These are phyloP conservation scores for Drosophila paulistorum DNA, from an alignment of 1,140 invertebrate species.

Conservation along the genomic window DNA sequence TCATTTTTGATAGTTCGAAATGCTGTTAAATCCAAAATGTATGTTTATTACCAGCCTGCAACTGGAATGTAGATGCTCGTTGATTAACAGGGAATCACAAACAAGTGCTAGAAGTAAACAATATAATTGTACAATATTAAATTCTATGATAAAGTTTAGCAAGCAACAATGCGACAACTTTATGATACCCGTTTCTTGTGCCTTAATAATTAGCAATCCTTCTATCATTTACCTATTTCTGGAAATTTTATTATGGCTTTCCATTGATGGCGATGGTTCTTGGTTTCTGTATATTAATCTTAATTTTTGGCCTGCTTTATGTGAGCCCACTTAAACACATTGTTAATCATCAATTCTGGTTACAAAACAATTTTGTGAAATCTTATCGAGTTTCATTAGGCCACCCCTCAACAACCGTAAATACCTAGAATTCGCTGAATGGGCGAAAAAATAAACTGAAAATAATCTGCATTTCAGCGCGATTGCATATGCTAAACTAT, in stretches of 20 bases:
- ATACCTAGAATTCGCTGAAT: conserved; percentile 41
- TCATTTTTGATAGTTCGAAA: conserved; percentile 41
- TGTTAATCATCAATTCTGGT: conserved; percentile 27
- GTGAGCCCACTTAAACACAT: conserved; percentile 9
- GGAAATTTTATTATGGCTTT: no score
- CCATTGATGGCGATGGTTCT: no score
- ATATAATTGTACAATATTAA: conserved; percentile 25
- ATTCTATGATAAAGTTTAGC: conserved; percentile 32
- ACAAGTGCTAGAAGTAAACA: conserved; percentile 36
- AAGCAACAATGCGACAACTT: background rate
- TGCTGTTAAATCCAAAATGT: background rate
- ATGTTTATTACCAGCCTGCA: conserved; percentile 27
- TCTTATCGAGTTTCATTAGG: conserved; percentile 59
- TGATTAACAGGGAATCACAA: background rate
- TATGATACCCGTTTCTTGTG: background rate
- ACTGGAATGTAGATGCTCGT: conserved; percentile 8
- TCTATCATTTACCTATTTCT: background rate
- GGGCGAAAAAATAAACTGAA: conserved; percentile 19
- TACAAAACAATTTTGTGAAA: conserved; percentile 28
- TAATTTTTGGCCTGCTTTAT: no score
- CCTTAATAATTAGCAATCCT: background rate
- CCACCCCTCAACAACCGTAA: background rate
- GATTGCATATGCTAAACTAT: conserved; percentile 2
- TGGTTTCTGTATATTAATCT: no score
- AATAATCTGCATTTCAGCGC: conserved; percentile 5